phyloP scores from a whole-genome alignment of 2,888 invertebrate genomes.

The Teinopalpus imperialis region DNA sequence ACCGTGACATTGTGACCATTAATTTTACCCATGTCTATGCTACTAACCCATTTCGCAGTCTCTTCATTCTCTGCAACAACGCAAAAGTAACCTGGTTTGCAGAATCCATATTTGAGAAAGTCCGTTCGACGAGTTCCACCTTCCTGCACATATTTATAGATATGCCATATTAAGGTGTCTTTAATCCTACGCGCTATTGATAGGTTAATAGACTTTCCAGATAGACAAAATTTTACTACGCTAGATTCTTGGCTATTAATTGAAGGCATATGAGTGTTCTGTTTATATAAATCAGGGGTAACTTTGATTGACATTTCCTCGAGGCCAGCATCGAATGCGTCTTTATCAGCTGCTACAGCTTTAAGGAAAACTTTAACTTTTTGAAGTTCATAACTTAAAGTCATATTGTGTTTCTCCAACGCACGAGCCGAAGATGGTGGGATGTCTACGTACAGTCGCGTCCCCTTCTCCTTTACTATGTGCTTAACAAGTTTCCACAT shows the following conservation, averaged over 20 bases:
- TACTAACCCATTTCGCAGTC: slow-evolving; percentile 55
- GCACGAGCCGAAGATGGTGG: slow-evolving; percentile 64
- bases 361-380: slow-evolving; percentile 67
- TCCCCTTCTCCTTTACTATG: slow-evolving; percentile 58
- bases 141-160: slow-evolving; percentile 56
- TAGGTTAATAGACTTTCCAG: slow-evolving; percentile 46
- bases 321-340: slow-evolving; percentile 61
- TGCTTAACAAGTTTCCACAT: slow-evolving; percentile 72
- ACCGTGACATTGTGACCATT: slow-evolving; percentile 46
- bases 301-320: slow-evolving; percentile 42
- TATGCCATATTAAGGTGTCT: slow-evolving; percentile 55
- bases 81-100: slow-evolving; percentile 55
- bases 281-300: slow-evolving; percentile 33
- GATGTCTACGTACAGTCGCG: slow-evolving; percentile 68
- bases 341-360: slow-evolving; percentile 65
- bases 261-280: slow-evolving; percentile 52
- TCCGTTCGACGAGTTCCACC: slow-evolving; percentile 50
- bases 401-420: slow-evolving; percentile 57
- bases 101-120: slow-evolving; percentile 60
- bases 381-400: slow-evolving; percentile 66
- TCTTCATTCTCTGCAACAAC: slow-evolving; percentile 59
- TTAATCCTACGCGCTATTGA: slow-evolving; percentile 57
- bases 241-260: slow-evolving; percentile 41
- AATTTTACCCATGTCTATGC: slow-evolving; percentile 51
- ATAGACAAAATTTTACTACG: slow-evolving; percentile 54